Base-by-base conservation (phyloP, 2,797 vertebrate genomes). In the Scleropages formosus region DNA sequence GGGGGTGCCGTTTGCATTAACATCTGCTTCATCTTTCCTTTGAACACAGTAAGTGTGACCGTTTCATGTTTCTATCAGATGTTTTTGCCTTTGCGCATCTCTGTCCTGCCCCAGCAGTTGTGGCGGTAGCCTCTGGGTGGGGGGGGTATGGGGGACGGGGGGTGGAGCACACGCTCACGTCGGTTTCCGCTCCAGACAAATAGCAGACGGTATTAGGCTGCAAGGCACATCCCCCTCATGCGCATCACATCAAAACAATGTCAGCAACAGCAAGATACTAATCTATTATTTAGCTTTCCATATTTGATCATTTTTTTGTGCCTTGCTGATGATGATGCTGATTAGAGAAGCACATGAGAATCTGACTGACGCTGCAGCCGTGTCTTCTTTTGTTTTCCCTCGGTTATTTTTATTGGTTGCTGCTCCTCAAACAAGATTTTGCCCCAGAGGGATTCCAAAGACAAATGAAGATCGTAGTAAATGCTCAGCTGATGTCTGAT, bases 271-370 rank as follows among this genome's bases (percentile, higher is more conserved):
- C 81, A 81, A 78, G 82, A 88, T 87, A 80, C 85, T 90, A 89
- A 90, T 92, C 87, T 91, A 90, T 91, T 91, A 92, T 93, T 93
- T 87, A 91, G 86, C 86, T 82, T 66, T 79, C 85, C 47, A 79
- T 86, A 87, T 90, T 86, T 88, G 89, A 91, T 91, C 88, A 83
- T 83, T 18, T 39, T 39, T 76, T 18, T 74, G 80, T 70, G 75
- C 46, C 62, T 83, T 83, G 78, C 53, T 80, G 75, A 76, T 82
- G 90, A 91, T 90, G 87, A 88, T 84, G 88, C 89, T 89, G 85
- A 90, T 90, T 49, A 67, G 39, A 31, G 63, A 51, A 10, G 65
- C 11, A 22, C 65, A n/a, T 51, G 44, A 39, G 49, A 53, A 31
- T 31, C 56, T 10, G 20, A 49, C 65, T 27, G 65, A 20, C 49